Evolutionary conservation across 2,113 vertebrate genomes (phyloP).

Genomic region (Dicrurus megarhynchus): DNA sequence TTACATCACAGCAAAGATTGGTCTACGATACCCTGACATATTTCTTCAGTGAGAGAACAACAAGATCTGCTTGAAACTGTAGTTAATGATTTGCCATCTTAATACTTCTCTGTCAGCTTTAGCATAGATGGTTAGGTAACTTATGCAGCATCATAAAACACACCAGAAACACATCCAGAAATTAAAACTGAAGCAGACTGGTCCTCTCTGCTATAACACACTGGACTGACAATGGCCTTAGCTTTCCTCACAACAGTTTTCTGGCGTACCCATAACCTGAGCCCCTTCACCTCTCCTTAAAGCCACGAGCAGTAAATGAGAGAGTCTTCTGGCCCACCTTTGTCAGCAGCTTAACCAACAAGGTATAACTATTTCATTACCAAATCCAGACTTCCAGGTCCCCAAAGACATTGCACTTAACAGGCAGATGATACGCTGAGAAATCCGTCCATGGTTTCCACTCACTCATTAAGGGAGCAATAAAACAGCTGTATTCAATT

Average conservation of each 20-base stretch:
- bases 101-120: neutral
- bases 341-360: neutral
- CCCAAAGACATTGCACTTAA: neutral
- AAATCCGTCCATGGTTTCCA: neutral
- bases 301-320: neutral
- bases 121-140: neutral
- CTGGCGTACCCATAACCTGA: neutral
- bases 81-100: neutral
- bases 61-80: neutral
- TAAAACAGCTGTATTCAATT: conserved; percentile 31
- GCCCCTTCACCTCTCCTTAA: neutral
- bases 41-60: neutral
- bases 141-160: neutral
- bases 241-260: neutral
- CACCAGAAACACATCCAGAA: neutral
- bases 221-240: neutral
- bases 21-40: neutral
- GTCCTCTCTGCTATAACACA: fast-evolving
- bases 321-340: neutral
- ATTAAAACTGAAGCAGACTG: neutral
- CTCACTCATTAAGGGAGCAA: neutral
- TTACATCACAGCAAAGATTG: neutral
- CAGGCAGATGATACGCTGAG: neutral
- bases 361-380: neutral
- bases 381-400: neutral